Evolutionary conservation across 1,140 invertebrate species (phyloP).

Genomic region (Harpegnathos saltator): DNA sequence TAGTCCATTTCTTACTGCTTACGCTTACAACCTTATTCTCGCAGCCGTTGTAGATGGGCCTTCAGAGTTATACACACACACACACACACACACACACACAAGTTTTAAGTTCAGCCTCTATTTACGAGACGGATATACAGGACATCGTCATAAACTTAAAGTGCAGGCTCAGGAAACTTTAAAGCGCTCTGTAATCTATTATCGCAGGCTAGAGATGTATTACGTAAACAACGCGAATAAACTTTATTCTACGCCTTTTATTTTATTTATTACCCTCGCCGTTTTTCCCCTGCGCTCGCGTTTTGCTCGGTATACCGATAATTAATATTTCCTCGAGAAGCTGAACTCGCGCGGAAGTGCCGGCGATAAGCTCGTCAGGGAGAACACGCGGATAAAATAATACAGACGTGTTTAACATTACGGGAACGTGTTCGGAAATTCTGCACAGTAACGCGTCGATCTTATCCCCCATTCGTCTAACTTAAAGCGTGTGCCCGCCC

Average conservation of each 20-base stretch:
- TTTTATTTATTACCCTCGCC: neutral
- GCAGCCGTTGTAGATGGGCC: too few relatives aligned
- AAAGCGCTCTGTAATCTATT: too few relatives aligned
- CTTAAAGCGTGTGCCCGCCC: constrained; percentile 20
- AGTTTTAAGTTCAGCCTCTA: too few relatives aligned
- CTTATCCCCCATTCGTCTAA: constrained; percentile 57
- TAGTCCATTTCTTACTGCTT: too few relatives aligned
- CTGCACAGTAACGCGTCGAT: constrained; percentile 54
- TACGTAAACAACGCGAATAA: too few relatives aligned
- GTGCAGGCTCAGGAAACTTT: too few relatives aligned
- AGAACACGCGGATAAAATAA: constrained; percentile 47
- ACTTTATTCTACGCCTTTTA: neutral
- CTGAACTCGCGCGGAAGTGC: constrained; percentile 20
- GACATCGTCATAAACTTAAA: too few relatives aligned
- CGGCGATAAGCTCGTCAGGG: constrained; percentile 29
- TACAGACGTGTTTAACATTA: constrained; percentile 49
- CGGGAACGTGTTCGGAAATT: constrained; percentile 50
- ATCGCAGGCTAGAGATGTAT: too few relatives aligned
- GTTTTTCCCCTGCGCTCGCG: neutral
- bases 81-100: too few relatives aligned
- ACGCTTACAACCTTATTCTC: too few relatives aligned
- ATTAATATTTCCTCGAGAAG: constrained; percentile 28
- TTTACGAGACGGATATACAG: too few relatives aligned
- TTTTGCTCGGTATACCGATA: neutral
- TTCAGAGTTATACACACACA: too few relatives aligned